These are phyloP conservation scores for Microplitis deprimator DNA, from an alignment of 2,888 invertebrate genomes.

Conservation along the genomic window DNA sequence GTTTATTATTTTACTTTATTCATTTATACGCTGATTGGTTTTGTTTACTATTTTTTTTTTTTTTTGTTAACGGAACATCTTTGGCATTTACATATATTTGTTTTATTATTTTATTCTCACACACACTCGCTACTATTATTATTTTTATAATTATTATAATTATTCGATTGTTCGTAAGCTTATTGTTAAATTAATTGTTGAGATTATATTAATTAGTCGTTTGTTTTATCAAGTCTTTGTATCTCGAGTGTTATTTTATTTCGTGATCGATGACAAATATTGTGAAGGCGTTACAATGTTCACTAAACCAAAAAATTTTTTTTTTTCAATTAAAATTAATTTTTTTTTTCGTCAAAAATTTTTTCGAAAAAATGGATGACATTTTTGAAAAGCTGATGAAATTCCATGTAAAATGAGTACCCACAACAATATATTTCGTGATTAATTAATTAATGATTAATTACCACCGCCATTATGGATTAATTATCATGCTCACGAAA, in stretches of 20 bases:
- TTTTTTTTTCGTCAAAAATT: too few species aligned
- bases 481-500: too few species aligned
- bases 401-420: too few species aligned
- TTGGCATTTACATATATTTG: slow-evolving; percentile 61
- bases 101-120: slow-evolving; percentile 33
- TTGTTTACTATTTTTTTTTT: slow-evolving; percentile 31
- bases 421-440: too few species aligned
- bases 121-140: slow-evolving; percentile 20
- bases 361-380: too few species aligned
- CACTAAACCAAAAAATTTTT: background rate
- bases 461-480: too few species aligned
- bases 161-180: slow-evolving; percentile 24
- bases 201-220: slow-evolving; percentile 2
- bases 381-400: too few species aligned
- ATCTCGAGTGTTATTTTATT: slow-evolving; percentile 7
- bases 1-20: background rate
- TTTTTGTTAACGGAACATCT: slow-evolving; percentile 58
- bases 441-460: too few species aligned
- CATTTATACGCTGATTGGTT: slow-evolving; percentile 14
- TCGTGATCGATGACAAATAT: background rate
- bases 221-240: slow-evolving; percentile 21
- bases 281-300: background rate
- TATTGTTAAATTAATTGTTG: slow-evolving; percentile 18
- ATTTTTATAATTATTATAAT: slow-evolving; percentile 34
- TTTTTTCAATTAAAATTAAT: background rate